A percentile compares a stretch with the other conserved stretches of the same genome.
Evolutionary conservation across 2,797 vertebrate species (phyloP).

Genomic region (Microchirus variegatus): DNA sequence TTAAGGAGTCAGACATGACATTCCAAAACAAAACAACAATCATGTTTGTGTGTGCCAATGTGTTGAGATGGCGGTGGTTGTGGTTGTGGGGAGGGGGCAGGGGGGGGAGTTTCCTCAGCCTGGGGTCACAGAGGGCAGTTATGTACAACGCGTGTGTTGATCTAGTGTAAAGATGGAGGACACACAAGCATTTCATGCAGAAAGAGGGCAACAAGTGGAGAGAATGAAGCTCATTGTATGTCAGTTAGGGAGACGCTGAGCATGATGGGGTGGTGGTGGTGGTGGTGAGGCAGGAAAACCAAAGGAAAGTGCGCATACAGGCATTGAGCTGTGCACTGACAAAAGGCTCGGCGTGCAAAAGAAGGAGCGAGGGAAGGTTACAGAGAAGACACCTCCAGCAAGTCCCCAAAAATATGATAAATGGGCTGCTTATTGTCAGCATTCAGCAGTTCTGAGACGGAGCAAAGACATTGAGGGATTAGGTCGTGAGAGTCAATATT

Average conservation of each 20-base stretch:
- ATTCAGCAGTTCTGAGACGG: conserved; percentile 67
- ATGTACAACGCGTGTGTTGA: conserved; percentile 73
- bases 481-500: conserved; percentile 78
- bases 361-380: conserved; percentile 29
- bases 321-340: conserved; percentile 50
- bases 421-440: conserved; percentile 69
- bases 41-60: conserved; percentile 29
- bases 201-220: conserved; percentile 64
- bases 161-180: conserved; percentile 70
- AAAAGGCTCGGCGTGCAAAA: conserved; percentile 45
- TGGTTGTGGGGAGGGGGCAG: not conserved
- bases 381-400: conserved; percentile 42
- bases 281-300: conserved; percentile 30
- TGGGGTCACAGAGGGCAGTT: conserved; percentile 58
- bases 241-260: conserved; percentile 44
- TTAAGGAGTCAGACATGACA: conserved; percentile 18
- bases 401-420: conserved; percentile 75
- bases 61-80: conserved; percentile 13
- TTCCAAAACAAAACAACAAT: conserved; percentile 11
- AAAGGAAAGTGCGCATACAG: conserved; percentile 51
- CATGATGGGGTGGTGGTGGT: conserved; percentile 34
- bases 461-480: conserved; percentile 78
- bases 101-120: conserved; percentile 43
- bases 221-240: conserved; percentile 75
- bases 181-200: conserved; percentile 68